Conservation (phyloP, 2,797 vertebrate species). For the Carduelis carduelis region DNA sequence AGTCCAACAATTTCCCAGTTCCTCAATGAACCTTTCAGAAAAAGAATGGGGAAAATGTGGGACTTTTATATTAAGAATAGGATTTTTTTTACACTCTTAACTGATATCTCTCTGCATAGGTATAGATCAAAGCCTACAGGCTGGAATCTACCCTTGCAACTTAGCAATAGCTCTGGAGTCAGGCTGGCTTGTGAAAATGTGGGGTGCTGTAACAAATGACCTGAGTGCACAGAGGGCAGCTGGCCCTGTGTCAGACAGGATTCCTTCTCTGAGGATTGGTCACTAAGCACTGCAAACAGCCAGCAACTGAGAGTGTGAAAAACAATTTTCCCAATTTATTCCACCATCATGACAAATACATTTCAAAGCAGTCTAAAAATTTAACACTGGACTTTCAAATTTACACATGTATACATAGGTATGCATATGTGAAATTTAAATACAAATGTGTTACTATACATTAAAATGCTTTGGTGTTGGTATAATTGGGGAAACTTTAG, state of each 20-base stretch:
- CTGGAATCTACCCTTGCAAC: neutral
- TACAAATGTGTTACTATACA: neutral
- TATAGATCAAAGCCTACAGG: neutral
- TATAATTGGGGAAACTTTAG: neutral
- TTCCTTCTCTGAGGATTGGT: neutral
- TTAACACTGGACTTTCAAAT: neutral
- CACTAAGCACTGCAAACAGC: neutral
- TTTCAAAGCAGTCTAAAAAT: neutral
- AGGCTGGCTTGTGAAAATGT: neutral
- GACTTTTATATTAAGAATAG: neutral
- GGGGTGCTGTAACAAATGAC: neutral
- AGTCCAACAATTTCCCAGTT: neutral
- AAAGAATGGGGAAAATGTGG: neutral
- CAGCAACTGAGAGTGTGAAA: neutral
- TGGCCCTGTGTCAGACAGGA: neutral
- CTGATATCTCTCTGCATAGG: neutral
- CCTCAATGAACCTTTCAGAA: neutral
- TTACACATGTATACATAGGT: neutral
- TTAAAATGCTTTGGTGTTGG: neutral
- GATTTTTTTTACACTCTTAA: neutral
- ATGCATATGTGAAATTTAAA: neutral
- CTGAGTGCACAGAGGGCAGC: rapidly evolving
- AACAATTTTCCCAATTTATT: neutral
- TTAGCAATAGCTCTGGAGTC: neutral
- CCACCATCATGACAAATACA: neutral